Evolutionary conservation across 2,888 invertebrate genomes (phyloP).

Genomic region (Electrophaes corylata): DNA sequence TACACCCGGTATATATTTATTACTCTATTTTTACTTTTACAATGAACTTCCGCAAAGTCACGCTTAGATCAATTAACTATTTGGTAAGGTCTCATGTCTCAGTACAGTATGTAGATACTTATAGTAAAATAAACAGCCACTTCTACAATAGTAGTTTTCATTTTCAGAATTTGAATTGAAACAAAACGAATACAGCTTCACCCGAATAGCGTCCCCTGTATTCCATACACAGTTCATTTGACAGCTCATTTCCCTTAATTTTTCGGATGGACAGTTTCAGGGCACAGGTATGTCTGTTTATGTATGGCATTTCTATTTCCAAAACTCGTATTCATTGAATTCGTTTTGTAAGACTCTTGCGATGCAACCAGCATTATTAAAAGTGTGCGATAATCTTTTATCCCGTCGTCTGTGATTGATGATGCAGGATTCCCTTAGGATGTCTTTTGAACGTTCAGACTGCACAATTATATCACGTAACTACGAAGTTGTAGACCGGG

Average conservation of each 20-base stretch:
- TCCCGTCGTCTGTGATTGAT: conserved; percentile 21
- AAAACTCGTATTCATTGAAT: too few species aligned
- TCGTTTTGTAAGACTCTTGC: background rate
- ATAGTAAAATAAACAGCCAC: too few species aligned
- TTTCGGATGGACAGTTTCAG: conserved; percentile 10
- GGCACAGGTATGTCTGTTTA: too few species aligned
- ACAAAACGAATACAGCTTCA: conserved; percentile 2
- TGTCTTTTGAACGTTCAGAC: conserved; percentile 20
- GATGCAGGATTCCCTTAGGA: conserved; percentile 15
- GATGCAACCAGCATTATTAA: background rate
- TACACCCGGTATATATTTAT: too few species aligned
- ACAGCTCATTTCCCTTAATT: conserved; percentile 9
- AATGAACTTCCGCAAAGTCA: too few species aligned
- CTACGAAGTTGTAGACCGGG: background rate
- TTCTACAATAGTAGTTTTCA: too few species aligned
- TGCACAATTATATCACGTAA: conserved; percentile 18
- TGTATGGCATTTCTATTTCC: too few species aligned
- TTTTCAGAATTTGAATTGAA: background rate
- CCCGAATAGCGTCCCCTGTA: background rate
- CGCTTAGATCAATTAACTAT: too few species aligned
- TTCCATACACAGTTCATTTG: background rate
- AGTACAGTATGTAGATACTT: too few species aligned
- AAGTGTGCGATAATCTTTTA: conserved; percentile 16
- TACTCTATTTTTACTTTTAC: too few species aligned
- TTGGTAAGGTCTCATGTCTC: too few species aligned